These are phyloP conservation scores for Alviniconcha marisindica DNA, from an alignment of 1,140 invertebrate species.

Conservation along the genomic window DNA sequence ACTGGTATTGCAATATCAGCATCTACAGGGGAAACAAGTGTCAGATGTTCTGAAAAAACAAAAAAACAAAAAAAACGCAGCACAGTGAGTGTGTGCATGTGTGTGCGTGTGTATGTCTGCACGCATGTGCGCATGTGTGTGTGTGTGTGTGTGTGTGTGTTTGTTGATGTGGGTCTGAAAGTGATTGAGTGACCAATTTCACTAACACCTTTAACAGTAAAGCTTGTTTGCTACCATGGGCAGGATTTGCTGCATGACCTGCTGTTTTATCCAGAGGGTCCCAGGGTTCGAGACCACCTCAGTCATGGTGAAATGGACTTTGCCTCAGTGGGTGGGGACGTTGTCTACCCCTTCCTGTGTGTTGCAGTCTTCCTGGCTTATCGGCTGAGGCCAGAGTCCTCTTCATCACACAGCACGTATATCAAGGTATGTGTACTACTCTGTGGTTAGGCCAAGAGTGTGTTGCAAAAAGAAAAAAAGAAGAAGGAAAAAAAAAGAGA, in stretches of 20 bases:
- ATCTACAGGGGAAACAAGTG: no score
- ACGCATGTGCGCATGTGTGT: no score
- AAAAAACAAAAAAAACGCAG: no score
- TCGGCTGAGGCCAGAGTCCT: not conserved
- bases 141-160: not conserved
- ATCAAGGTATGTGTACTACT: not conserved
- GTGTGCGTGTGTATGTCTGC: not conserved
- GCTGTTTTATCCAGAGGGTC: conserved; percentile 67
- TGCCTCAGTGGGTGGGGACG: conserved; percentile 32
- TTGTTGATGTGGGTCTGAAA: not conserved
- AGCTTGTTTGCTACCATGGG: not conserved
- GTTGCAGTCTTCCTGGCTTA: conserved; percentile 23
- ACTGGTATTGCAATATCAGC: no score
- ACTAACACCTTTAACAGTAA: not conserved
- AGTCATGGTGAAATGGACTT: conserved; percentile 69
- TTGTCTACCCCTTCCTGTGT: conserved; percentile 40
- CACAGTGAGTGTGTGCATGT: not conserved
- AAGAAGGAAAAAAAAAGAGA: no score
- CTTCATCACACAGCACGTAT: not conserved
- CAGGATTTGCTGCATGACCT: conserved; percentile 69
- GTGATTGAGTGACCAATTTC: not conserved
- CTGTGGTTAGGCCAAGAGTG: not conserved
- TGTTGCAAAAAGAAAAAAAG: no score
- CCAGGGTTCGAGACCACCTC: conserved; percentile 68
- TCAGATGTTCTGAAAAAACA: no score